Evolutionary conservation across 2,113 vertebrate genomes (phyloP).

Genomic region (Hippocampus barbouri): DNA sequence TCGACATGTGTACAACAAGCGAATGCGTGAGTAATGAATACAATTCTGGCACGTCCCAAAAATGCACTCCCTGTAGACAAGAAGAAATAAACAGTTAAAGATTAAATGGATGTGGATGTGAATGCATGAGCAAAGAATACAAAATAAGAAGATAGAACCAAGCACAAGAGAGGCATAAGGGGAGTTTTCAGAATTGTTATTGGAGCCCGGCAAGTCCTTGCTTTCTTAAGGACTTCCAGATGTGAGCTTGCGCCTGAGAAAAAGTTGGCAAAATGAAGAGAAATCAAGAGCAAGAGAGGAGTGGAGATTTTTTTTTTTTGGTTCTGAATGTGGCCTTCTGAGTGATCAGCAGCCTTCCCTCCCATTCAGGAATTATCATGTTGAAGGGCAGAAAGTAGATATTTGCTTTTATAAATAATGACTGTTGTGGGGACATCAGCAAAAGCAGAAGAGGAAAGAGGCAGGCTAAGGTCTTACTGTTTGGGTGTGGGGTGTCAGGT

Average conservation of each 20-base stretch:
- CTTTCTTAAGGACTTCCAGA: conserved; percentile 78
- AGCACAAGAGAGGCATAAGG: conserved; percentile 34
- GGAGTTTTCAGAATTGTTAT: conserved; percentile 69
- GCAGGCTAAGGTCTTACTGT: conserved; percentile 10
- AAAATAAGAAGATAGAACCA: conserved; percentile 25
- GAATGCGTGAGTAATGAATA: conserved; percentile 60
- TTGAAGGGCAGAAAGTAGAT: conserved; percentile 4
- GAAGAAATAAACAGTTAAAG: conserved; percentile 66
- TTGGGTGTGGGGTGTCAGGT: conserved; percentile 60
- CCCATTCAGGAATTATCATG: conserved; percentile 2
- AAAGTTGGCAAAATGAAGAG: conserved; percentile 26
- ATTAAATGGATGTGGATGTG: conserved; percentile 45
- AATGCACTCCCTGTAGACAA: conserved; percentile 57
- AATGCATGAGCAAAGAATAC: conserved; percentile 36
- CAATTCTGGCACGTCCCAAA: conserved; percentile 59
- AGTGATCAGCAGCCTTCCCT: conserved; percentile 25
- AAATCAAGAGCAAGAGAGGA: conserved; percentile 43
- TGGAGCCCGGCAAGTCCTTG: conserved; percentile 73
- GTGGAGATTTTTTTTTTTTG: conserved; percentile 26
- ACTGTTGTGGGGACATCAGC: conserved; percentile 1
- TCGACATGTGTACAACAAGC: conserved; percentile 18
- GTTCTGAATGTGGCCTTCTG: conserved; percentile 27
- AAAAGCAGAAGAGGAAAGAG: conserved; percentile 8
- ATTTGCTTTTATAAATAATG: conserved; percentile 10
- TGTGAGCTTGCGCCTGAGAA: conserved; percentile 64